Evolutionary conservation across 2,888 invertebrate genomes (phyloP).

Genomic region (Agriopis marginaria): DNA sequence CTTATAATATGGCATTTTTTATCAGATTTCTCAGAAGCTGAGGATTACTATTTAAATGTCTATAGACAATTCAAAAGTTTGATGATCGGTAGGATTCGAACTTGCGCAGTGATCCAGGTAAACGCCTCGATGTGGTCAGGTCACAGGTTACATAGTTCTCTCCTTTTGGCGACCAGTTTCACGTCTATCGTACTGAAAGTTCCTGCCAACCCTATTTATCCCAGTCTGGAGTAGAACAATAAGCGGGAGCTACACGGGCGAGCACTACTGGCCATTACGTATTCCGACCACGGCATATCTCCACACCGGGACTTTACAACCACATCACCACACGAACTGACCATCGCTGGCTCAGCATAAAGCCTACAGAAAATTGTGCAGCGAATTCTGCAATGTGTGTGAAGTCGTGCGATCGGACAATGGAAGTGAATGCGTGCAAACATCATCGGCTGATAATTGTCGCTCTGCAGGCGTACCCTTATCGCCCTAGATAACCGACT

Average conservation of each 20-base stretch:
- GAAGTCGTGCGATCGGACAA: constrained; percentile 28
- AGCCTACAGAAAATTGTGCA: constrained; percentile 8
- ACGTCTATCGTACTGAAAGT: not conserved
- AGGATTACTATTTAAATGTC: no score
- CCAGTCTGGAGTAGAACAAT: constrained; percentile 39
- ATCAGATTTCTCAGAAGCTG: no score
- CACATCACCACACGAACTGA: not conserved
- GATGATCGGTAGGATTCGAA: no score
- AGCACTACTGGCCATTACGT: constrained; percentile 83
- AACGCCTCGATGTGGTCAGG: no score
- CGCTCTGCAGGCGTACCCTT: constrained; percentile 74
- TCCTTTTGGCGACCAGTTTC: not conserved
- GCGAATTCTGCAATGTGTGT: constrained; percentile 54
- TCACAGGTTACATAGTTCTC: not conserved
- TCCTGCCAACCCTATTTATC: constrained; percentile 46
- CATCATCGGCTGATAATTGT: constrained; percentile 81
- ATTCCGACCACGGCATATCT: constrained; percentile 77
- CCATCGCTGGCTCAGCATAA: constrained; percentile 11
- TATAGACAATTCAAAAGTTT: no score
- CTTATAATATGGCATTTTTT: no score
- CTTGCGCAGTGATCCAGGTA: no score
- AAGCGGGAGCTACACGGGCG: constrained; percentile 72
- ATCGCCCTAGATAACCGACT: constrained; percentile 83
- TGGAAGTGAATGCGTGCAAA: constrained; percentile 44
- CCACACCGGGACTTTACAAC: constrained; percentile 42